Percentiles rank a stretch among this genome's conserved stretches.
phyloP scores from a whole-genome alignment of 2,888 invertebrate genomes.

The Oxyteleia sp. region DNA sequence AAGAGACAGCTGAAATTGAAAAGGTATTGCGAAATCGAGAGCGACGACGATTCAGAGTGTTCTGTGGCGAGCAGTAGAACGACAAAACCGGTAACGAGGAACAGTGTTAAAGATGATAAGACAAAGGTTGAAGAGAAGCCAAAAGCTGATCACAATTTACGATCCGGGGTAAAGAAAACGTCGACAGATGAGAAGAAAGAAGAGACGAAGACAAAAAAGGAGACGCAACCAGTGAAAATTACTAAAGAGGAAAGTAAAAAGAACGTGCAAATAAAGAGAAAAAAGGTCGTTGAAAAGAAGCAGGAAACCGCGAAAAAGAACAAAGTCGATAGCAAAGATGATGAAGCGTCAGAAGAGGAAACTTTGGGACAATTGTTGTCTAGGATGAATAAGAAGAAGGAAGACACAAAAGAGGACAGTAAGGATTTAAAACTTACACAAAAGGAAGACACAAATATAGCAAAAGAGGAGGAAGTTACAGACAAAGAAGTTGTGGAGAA shows the following conservation, averaged over 20 bases:
- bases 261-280: constrained; percentile 34
- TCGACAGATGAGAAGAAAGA: constrained; percentile 61
- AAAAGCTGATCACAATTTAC: constrained; percentile 78
- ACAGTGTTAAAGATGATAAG: constrained; percentile 71
- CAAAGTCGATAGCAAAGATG: constrained; percentile 50
- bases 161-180: constrained; percentile 80
- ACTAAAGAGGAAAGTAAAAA: constrained; percentile 61
- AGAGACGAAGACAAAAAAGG: constrained; percentile 38
- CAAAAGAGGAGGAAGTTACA: constrained; percentile 9
- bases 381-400: constrained; percentile 62
- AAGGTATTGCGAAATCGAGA: constrained; percentile 84
- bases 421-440: constrained; percentile 7
- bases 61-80: constrained; percentile 80
- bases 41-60: constrained; percentile 82
- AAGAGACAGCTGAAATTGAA: constrained; percentile 81
- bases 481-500: constrained; percentile 37
- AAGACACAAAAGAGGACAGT: constrained; percentile 7
- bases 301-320: constrained; percentile 28
- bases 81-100: constrained; percentile 80
- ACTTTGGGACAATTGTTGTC: constrained; percentile 57
- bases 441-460: background rate
- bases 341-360: constrained; percentile 63
- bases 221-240: constrained; percentile 5
- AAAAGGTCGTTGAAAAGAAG: constrained; percentile 43
- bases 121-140: constrained; percentile 40